Conservation (phyloP, 2,888 invertebrate species). For the Lasioglossum marginatum region DNA sequence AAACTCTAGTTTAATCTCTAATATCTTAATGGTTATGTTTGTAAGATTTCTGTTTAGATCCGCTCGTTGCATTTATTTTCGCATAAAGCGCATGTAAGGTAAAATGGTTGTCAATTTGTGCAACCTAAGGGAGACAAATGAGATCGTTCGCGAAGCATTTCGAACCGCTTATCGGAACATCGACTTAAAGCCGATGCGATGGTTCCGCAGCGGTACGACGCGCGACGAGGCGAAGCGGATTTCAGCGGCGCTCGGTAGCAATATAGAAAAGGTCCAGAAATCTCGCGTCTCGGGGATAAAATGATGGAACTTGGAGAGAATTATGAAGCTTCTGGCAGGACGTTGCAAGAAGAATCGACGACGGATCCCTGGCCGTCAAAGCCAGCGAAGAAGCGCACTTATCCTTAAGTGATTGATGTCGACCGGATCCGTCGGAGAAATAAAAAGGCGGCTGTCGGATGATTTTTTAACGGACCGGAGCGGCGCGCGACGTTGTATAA, state of each 20-base stretch:
- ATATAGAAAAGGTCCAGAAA: constrained; percentile 50
- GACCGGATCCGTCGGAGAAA: constrained; percentile 37
- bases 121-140: neutral
- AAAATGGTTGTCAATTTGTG: neutral
- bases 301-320: constrained; percentile 63
- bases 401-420: constrained; percentile 72
- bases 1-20: neutral
- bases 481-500: constrained; percentile 43
- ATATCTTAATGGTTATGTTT: too few relatives aligned
- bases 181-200: neutral
- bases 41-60: neutral
- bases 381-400: constrained; percentile 69
- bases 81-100: neutral
- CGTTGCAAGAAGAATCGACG: constrained; percentile 68
- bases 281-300: constrained; percentile 55
- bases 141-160: neutral
- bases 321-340: constrained; percentile 66
- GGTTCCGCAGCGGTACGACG: constrained; percentile 1
- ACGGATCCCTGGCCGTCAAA: constrained; percentile 67
- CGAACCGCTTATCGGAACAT: neutral
- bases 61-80: neutral
- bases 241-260: constrained; percentile 12
- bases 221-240: neutral
- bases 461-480: constrained; percentile 66
- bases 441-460: constrained; percentile 48